These are phyloP conservation scores for Maniola jurtina DNA, from an alignment of 1,140 invertebrate genomes.

Conservation along the genomic window DNA sequence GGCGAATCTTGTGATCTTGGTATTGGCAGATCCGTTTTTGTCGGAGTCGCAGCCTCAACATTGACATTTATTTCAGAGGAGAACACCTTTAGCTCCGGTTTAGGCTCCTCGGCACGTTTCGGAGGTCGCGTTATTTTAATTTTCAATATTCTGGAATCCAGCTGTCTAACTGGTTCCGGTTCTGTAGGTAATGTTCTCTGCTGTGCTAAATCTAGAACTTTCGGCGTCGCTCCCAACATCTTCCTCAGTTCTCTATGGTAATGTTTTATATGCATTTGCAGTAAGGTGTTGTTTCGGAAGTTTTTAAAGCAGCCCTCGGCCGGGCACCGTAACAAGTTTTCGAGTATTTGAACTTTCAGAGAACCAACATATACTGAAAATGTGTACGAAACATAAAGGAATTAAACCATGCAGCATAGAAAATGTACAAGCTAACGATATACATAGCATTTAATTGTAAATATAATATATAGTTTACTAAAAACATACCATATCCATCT, in stretches of 20 bases:
- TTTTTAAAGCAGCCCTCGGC: slow-evolving; percentile 91
- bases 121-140: slow-evolving; percentile 47
- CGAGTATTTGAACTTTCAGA: slow-evolving; percentile 84
- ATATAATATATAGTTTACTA: background rate
- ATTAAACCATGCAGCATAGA: slow-evolving; percentile 1
- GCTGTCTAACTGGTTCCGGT: slow-evolving; percentile 29
- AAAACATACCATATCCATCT: slow-evolving; percentile 55
- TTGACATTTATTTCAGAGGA: slow-evolving; percentile 35
- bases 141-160: slow-evolving; percentile 48
- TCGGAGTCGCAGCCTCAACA: slow-evolving; percentile 20
- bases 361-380: slow-evolving; percentile 83
- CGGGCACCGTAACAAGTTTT: slow-evolving; percentile 88
- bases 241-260: slow-evolving; percentile 90
- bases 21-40: slow-evolving; percentile 30
- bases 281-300: slow-evolving; percentile 92
- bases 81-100: slow-evolving; percentile 40
- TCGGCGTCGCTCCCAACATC: slow-evolving; percentile 87
- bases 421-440: background rate
- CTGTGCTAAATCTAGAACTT: slow-evolving; percentile 91
- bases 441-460: background rate
- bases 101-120: slow-evolving; percentile 45
- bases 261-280: slow-evolving; percentile 95
- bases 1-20: slow-evolving; percentile 60
- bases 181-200: slow-evolving; percentile 77
- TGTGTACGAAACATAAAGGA: slow-evolving; percentile 2